Conservation (phyloP, 2,113 vertebrate species). For the Peromyscus maniculatus region DNA sequence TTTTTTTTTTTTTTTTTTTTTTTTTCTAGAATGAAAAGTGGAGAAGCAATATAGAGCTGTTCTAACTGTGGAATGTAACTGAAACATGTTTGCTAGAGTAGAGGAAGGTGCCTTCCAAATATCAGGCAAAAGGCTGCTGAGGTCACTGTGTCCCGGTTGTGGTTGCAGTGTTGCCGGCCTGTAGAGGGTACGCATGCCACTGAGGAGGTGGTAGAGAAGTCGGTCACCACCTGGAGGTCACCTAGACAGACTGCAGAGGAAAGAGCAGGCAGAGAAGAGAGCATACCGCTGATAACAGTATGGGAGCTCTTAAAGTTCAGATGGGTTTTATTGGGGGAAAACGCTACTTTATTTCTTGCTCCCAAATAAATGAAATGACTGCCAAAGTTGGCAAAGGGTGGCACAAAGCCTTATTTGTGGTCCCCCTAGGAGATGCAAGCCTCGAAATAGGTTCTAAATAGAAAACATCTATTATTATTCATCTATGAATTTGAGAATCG, state of each 20-base stretch:
- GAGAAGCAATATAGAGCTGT: background rate
- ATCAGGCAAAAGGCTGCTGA: background rate
- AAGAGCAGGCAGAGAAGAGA: background rate
- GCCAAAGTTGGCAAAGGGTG: background rate
- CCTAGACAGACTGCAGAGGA: background rate
- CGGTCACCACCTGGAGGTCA: background rate
- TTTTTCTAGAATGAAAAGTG: background rate
- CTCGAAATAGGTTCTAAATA: conserved; percentile 12
- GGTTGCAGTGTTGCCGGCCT: background rate
- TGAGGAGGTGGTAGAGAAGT: background rate
- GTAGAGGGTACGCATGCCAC: fast-evolving
- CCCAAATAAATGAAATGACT: conserved; percentile 33
- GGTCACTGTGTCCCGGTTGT: fast-evolving
- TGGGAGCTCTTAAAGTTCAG: background rate
- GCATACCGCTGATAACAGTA: background rate
- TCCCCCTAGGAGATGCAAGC: background rate
- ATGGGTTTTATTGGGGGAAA: background rate
- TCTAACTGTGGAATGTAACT: background rate
- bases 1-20: background rate
- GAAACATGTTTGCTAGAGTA: background rate
- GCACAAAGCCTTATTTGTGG: background rate
- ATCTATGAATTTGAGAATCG: background rate
- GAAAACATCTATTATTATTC: background rate
- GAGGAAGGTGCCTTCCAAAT: background rate
- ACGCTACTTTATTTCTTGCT: background rate